These are phyloP conservation scores for Poecilia latipinna DNA, from an alignment of 2,113 vertebrate genomes.

Conservation along the genomic window DNA sequence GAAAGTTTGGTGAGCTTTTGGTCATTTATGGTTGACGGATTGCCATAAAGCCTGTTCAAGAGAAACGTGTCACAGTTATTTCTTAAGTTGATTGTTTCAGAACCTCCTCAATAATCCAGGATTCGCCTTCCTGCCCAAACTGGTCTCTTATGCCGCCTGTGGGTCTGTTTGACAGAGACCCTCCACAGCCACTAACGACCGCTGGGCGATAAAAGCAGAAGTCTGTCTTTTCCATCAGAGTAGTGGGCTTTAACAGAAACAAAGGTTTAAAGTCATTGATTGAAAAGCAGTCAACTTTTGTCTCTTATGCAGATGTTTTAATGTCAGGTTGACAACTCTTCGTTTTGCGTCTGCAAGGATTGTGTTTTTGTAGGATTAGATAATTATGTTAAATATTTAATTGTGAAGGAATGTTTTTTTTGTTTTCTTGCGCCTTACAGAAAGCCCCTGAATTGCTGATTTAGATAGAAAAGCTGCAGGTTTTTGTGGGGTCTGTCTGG, in stretches of 20 bases:
- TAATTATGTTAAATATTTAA: background rate
- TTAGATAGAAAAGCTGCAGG: background rate
- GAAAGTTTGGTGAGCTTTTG: background rate
- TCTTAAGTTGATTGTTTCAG: constrained; percentile 33
- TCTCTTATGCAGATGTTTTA: background rate
- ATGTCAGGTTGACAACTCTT: background rate
- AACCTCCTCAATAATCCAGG: constrained; percentile 54
- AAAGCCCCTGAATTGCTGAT: background rate
- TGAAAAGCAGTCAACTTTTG: constrained; percentile 17
- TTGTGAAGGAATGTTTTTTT: background rate
- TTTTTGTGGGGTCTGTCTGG: background rate
- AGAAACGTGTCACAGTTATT: constrained; percentile 31
- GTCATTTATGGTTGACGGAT: background rate
- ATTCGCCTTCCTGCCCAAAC: constrained; percentile 64
- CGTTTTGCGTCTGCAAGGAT: background rate
- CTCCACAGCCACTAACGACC: constrained; percentile 55
- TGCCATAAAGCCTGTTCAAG: background rate
- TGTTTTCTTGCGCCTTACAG: background rate
- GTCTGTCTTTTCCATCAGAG: constrained; percentile 15
- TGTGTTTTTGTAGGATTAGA: background rate
- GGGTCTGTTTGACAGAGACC: constrained; percentile 66
- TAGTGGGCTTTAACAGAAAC: constrained; percentile 26
- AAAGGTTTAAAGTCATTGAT: constrained; percentile 29
- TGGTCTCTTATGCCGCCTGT: constrained; percentile 51
- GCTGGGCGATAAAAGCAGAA: constrained; percentile 54